Conservation (phyloP, 2,888 invertebrate genomes). For the Epirrhoe tristata region DNA sequence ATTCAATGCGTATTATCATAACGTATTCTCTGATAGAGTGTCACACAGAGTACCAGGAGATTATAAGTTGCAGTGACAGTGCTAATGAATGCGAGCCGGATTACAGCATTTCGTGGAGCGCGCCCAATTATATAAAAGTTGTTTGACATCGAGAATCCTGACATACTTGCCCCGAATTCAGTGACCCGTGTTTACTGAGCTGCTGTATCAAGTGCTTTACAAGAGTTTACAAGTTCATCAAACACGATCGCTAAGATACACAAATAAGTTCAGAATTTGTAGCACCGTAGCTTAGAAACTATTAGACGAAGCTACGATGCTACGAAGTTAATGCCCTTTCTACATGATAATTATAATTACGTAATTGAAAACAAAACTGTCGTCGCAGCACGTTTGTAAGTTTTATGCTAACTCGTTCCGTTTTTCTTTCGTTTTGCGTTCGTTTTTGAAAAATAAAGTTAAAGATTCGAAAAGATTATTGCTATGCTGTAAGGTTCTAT, state of each 20-base stretch:
- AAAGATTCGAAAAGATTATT: too few species aligned
- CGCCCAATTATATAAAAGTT: constrained; percentile 69
- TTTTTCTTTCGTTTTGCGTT: too few species aligned
- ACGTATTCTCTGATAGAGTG: constrained; percentile 1
- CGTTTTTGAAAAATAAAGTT: too few species aligned
- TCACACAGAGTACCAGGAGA: constrained; percentile 45
- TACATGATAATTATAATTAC: too few species aligned
- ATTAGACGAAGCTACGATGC: not conserved
- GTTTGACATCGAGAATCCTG: constrained; percentile 64
- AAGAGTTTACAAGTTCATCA: not conserved
- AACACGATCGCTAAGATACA: not conserved
- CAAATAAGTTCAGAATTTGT: not conserved
- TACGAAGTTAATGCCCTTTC: not conserved
- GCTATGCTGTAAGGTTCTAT: too few species aligned
- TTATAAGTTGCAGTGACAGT: constrained; percentile 70
- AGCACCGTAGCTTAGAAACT: not conserved
- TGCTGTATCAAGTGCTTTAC: constrained; percentile 2
- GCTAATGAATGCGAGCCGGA: constrained; percentile 71
- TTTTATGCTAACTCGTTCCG: too few species aligned
- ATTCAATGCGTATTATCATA: not conserved
- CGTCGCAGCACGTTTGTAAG: too few species aligned
- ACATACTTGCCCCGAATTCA: constrained; percentile 9
- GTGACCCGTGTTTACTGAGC: constrained; percentile 7
- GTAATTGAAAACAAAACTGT: too few species aligned
- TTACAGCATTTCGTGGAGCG: constrained; percentile 54